Conservation (phyloP, 2,888 invertebrate species). For the Incurvaria masculella region DNA sequence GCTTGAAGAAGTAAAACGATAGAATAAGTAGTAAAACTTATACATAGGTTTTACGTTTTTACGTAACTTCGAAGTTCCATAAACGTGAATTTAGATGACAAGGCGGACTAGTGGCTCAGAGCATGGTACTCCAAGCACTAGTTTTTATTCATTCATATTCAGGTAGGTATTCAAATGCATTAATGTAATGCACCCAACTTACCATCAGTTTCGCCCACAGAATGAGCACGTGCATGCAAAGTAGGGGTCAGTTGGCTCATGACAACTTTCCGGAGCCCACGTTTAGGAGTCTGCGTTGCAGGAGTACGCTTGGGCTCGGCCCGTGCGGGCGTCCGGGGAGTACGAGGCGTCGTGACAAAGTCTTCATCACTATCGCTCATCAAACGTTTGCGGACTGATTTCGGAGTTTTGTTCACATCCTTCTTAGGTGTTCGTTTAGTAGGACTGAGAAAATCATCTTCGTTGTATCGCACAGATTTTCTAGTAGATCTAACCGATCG, state of each 20-base stretch:
- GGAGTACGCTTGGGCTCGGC: no score
- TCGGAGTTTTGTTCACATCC: background rate
- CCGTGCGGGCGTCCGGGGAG: no score
- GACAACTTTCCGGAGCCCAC: slow-evolving; percentile 30
- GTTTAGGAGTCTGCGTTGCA: slow-evolving; percentile 10
- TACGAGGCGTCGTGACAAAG: slow-evolving; percentile 19
- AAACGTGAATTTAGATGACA: no score
- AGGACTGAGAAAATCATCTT: background rate
- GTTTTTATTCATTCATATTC: no score
- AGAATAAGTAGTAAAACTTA: no score
- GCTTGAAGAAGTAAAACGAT: no score
- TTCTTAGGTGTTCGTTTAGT: background rate
- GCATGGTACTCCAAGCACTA: no score
- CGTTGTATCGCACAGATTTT: slow-evolving; percentile 1
- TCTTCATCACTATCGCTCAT: slow-evolving; percentile 31
- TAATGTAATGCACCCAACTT: slow-evolving; percentile 13
- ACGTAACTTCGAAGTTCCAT: no score
- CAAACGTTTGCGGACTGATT: background rate
- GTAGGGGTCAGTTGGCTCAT: slow-evolving; percentile 40
- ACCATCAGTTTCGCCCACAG: slow-evolving; percentile 40
- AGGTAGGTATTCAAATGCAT: no score
- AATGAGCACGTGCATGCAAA: slow-evolving; percentile 32
- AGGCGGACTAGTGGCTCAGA: no score
- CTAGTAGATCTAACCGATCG: background rate
- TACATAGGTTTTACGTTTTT: no score